Base-by-base conservation (phyloP, 2,888 invertebrate genomes). In the Sepiola atlantica region DNA sequence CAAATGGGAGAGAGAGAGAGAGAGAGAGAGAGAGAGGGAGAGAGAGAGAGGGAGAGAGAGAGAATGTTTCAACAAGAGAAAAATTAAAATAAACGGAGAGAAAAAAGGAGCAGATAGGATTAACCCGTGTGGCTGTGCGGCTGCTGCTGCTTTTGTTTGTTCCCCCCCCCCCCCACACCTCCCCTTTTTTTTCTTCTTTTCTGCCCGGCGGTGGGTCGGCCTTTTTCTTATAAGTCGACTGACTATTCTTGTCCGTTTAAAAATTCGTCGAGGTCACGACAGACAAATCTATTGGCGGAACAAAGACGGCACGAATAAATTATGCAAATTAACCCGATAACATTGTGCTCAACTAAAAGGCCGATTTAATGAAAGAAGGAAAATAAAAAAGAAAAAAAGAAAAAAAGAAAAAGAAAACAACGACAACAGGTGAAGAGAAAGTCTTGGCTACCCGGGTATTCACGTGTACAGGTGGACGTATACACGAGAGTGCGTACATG, bases 281-380 rank as follows among this genome's bases (percentile, higher is more conserved):
- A 77, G 77, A 77, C 77, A 77, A 77, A 77, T 77, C 77, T 77
- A 77, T 77, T 77, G 77, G 77, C 77, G n/a, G 77, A n/a, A 77
- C 77, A 77, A 28, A 77, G 77, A 28, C n/a, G 77, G 16, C 28
- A n/a, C 77, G 77, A 77, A 77, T 77, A 77, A 77, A 77, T 77
- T 77, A 77, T 77, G 77, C 77, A 77, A 77, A 77, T 77, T 77
- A 77, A 21, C 1, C 28, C n/a, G 28, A 77, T 28, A 77, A n/a
- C 77, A 77, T 77, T 77, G 77, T 77, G n/a, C 0, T 12, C 8
- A 77, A n/a, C 77, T 18, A 77, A 77, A 77, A 77, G 77, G n/a
- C 77, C 77, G 77, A 14, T 77, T 77, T 10, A 77, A 77, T 77
- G 77, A 77, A 77, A 77, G 28, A 18, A n/a, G 10, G 12, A 12